A percentile compares a stretch with the other conserved stretches of the same genome.
Evolutionary conservation across 2,888 invertebrate genomes (phyloP).

Genomic region (Opisthograptis luteolata): DNA sequence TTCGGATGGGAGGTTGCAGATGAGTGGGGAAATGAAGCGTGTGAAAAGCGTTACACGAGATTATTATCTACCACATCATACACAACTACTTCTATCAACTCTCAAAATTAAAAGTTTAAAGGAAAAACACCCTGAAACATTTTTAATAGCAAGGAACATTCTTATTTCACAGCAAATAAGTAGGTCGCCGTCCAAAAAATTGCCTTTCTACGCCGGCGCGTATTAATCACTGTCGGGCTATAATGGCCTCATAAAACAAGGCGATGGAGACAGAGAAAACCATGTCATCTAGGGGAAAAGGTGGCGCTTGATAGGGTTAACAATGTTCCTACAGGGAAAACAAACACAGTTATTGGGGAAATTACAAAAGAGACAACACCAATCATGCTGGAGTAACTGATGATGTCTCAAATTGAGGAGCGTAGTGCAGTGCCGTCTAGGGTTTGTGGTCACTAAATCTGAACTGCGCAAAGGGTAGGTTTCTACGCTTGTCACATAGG

Average conservation of each 20-base stretch:
- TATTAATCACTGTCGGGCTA: constrained; percentile 32
- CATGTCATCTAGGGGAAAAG: constrained; percentile 7
- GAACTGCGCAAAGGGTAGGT: no score
- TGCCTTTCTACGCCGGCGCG: constrained; percentile 15
- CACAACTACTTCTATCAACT: not conserved
- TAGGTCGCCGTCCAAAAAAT: constrained; percentile 21
- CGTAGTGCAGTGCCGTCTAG: no score
- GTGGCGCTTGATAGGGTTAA: not conserved
- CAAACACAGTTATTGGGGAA: no score
- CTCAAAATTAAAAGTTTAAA: not conserved
- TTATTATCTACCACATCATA: not conserved
- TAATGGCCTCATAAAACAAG: constrained; percentile 31
- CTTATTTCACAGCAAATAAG: constrained; percentile 12
- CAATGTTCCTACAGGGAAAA: no score
- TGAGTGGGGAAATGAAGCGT: no score
- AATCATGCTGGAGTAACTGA: not conserved
- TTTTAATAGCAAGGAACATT: not conserved
- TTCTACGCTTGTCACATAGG: no score
- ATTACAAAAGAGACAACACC: not conserved
- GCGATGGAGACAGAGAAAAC: constrained; percentile 26
- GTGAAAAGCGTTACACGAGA: no score
- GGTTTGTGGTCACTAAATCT: no score
- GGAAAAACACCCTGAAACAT: not conserved
- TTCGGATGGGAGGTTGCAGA: no score
- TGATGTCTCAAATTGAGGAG: no score